These are phyloP conservation scores for Ectropis grisescens DNA, from an alignment of 1,140 invertebrate species.

Conservation along the genomic window DNA sequence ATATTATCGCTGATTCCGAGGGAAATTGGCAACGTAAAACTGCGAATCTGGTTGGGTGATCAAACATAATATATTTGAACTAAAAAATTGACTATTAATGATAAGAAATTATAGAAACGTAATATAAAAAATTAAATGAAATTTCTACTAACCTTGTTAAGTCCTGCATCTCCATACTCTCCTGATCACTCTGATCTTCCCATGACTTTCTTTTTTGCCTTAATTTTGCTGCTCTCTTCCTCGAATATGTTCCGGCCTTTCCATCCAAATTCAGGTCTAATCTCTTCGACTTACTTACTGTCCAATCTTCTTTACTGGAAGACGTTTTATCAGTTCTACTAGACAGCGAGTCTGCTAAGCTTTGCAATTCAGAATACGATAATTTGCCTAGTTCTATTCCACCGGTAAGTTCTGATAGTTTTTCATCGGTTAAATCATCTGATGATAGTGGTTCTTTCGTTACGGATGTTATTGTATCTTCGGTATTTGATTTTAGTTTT, in stretches of 20 bases:
- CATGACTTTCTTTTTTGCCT: slow-evolving; percentile 61
- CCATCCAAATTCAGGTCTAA: slow-evolving; percentile 56
- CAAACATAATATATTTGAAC: no score
- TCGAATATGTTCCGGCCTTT: slow-evolving; percentile 62
- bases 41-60: no score
- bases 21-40: no score
- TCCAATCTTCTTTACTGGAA: slow-evolving; percentile 45
- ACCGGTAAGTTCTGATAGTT: slow-evolving; percentile 43
- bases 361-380: slow-evolving; percentile 51
- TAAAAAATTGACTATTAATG: no score
- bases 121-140: no score
- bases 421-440: slow-evolving; percentile 45
- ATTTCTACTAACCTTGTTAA: slow-evolving; percentile 53
- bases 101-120: no score
- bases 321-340: slow-evolving; percentile 32
- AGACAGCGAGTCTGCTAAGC: slow-evolving; percentile 46
- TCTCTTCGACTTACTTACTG: slow-evolving; percentile 46
- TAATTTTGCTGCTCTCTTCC: slow-evolving; percentile 52
- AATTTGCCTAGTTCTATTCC: slow-evolving; percentile 49
- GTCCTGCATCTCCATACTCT: slow-evolving; percentile 62
- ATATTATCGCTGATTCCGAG: no score
- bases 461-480: slow-evolving; percentile 2
- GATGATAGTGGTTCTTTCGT: slow-evolving; percentile 13
- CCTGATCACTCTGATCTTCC: slow-evolving; percentile 65
- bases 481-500: slow-evolving; percentile 14